Percentiles rank a stretch among this genome's conserved stretches.
Evolutionary conservation across 2,797 vertebrate species (phyloP).

Genomic region (Nothura maculosa): DNA sequence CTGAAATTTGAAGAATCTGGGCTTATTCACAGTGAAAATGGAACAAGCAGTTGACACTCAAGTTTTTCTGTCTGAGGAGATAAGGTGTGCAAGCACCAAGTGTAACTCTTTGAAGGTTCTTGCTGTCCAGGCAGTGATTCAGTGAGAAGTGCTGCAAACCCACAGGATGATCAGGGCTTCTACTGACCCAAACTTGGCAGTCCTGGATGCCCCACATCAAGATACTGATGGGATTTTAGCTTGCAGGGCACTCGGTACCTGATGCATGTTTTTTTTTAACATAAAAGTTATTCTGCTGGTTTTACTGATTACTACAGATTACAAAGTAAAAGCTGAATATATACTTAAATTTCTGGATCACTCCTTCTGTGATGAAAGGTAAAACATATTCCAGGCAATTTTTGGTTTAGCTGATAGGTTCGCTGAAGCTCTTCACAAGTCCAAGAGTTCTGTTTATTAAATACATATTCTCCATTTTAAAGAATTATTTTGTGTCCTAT

Average conservation of each 20-base stretch:
- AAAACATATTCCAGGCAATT: background rate
- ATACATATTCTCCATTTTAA: background rate
- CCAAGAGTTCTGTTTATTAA: background rate
- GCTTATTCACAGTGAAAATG: background rate
- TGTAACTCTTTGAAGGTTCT: background rate
- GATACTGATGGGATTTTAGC: background rate
- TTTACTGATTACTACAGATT: background rate
- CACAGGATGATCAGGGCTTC: background rate
- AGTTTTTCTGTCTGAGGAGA: background rate
- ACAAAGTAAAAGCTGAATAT: background rate
- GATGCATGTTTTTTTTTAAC: background rate
- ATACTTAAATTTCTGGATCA: background rate
- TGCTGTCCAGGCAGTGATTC: background rate
- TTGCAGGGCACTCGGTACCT: background rate
- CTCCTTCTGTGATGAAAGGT: background rate
- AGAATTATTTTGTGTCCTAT: background rate
- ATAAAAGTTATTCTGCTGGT: background rate
- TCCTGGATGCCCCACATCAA: background rate
- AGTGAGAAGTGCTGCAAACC: background rate
- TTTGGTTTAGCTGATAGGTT: background rate
- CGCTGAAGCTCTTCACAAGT: background rate
- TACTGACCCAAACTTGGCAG: background rate
- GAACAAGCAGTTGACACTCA: background rate
- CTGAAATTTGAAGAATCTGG: background rate
- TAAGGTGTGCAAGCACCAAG: accelerated